These are phyloP conservation scores for Corythornis madagascariensis DNA, from an alignment of 2,113 vertebrate species.

Conservation along the genomic window DNA sequence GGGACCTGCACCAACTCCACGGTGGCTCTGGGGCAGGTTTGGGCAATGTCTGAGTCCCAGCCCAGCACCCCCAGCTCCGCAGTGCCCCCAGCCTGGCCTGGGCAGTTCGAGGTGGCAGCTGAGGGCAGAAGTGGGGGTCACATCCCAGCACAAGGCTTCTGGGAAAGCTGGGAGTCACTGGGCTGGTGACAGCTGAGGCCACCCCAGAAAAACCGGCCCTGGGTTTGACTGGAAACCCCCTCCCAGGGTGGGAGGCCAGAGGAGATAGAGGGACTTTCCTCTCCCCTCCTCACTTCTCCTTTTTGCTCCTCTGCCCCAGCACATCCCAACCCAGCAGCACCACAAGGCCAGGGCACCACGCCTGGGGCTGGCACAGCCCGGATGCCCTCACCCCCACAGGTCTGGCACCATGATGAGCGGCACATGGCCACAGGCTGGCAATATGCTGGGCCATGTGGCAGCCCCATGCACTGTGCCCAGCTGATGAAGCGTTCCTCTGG, in stretches of 20 bases:
- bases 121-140: not conserved
- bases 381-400: too few relatives aligned
- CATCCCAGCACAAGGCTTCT: not conserved
- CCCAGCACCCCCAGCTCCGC: not conserved
- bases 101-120: not conserved
- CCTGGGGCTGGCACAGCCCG: not conserved
- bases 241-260: not conserved
- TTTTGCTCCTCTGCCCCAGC: not conserved
- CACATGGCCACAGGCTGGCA: not conserved
- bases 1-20: not conserved
- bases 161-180: not conserved
- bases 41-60: too few relatives aligned
- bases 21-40: not conserved
- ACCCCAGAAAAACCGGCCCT: not conserved
- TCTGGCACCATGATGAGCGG: not conserved
- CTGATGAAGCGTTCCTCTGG: not conserved
- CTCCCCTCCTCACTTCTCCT: not conserved
- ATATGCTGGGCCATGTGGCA: rapidly evolving
- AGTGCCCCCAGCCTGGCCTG: too few relatives aligned
- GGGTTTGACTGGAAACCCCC: not conserved
- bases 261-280: not conserved
- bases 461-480: not conserved
- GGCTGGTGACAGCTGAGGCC: not conserved
- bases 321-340: not conserved
- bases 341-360: rapidly evolving